Evolutionary conservation across 2,113 vertebrate genomes (phyloP).

Genomic region (Anas platyrhynchos): DNA sequence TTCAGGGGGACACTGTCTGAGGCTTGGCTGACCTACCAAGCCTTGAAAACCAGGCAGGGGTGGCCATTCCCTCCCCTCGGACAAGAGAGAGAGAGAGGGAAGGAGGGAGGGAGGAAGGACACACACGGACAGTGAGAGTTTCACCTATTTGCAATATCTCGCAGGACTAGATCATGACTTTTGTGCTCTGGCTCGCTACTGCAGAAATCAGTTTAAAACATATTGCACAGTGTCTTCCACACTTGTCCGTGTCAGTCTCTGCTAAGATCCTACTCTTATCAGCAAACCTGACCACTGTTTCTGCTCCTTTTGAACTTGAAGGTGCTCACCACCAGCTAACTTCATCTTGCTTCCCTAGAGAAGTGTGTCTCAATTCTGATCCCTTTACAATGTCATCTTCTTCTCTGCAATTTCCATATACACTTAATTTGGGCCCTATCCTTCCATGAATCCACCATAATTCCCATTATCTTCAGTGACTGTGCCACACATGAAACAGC

Average conservation of each 20-base stretch:
- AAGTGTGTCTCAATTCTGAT: background rate
- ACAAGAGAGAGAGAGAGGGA: too few relatives aligned
- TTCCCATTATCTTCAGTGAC: background rate
- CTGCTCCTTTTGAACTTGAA: background rate
- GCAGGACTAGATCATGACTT: background rate
- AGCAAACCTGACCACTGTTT: background rate
- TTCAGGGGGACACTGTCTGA: background rate
- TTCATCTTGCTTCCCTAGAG: background rate
- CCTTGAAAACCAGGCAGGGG: background rate
- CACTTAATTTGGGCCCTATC: background rate
- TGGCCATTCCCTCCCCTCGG: too few relatives aligned
- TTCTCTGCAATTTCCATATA: background rate
- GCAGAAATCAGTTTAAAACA: background rate
- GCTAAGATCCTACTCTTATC: background rate
- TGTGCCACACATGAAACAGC: background rate
- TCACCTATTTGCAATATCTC: background rate
- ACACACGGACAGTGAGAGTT: fast-evolving
- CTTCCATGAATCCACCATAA: background rate
- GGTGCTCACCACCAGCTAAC: background rate
- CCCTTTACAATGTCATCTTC: background rate
- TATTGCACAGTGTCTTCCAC: fast-evolving
- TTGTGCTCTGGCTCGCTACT: fast-evolving
- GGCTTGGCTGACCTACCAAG: background rate
- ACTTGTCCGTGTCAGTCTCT: background rate
- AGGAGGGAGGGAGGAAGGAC: too few relatives aligned